phyloP scores from a whole-genome alignment of 2,113 vertebrate genomes.

The Tragelaphus scriptus region DNA sequence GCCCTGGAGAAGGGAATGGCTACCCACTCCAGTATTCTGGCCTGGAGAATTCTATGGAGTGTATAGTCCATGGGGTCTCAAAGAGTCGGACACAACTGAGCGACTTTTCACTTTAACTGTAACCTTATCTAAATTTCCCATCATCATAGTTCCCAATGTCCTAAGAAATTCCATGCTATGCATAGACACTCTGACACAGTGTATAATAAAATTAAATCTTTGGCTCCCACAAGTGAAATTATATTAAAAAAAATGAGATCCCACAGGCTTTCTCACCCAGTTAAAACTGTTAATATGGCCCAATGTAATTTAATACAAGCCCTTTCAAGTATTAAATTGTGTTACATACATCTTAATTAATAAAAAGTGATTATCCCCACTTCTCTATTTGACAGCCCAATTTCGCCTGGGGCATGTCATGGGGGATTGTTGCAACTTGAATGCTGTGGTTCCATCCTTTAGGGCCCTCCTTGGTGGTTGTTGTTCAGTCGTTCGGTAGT shows the following conservation, averaged over 20 bases:
- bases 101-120: background rate
- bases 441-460: background rate
- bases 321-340: background rate
- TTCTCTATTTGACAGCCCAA: background rate
- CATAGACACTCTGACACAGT: background rate
- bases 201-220: background rate
- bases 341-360: background rate
- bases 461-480: background rate
- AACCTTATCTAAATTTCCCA: background rate
- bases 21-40: background rate
- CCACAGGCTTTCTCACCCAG: background rate
- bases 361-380: background rate
- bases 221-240: background rate
- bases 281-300: background rate
- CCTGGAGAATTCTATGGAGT: background rate
- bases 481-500: fast-evolving
- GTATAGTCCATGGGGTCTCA: background rate
- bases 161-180: background rate
- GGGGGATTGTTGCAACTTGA: background rate
- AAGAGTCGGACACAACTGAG: background rate
- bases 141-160: background rate
- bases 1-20: background rate
- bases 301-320: background rate
- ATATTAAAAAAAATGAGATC: background rate
- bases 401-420: background rate